phyloP scores from a whole-genome alignment of 2,888 invertebrate species.

The Nymphalis urticae region DNA sequence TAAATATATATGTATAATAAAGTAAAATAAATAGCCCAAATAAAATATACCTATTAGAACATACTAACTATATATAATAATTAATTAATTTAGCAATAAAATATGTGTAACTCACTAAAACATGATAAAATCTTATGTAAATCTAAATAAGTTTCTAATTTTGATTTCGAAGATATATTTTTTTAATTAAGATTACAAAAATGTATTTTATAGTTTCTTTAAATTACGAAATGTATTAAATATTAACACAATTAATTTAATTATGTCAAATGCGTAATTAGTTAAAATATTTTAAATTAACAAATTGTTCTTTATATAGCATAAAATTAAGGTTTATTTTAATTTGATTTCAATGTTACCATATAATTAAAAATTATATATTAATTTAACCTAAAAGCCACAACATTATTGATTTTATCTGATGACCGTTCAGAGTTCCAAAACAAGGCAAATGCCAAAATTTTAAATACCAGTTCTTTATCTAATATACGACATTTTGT shows the following conservation, averaged over 20 bases:
- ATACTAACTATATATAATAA: too few relatives aligned
- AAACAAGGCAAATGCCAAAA: neutral
- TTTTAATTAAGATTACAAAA: neutral
- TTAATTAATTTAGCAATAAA: too few relatives aligned
- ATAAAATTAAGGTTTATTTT: neutral
- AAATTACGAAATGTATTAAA: neutral
- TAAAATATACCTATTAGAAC: too few relatives aligned
- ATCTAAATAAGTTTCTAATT: too few relatives aligned
- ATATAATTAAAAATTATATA: neutral
- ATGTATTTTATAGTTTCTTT: neutral
- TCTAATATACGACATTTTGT: neutral
- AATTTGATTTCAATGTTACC: neutral
- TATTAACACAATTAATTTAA: neutral
- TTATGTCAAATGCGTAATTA: neutral
- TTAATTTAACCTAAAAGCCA: neutral
- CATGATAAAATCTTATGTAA: too few relatives aligned
- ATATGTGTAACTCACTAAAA: too few relatives aligned
- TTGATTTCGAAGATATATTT: neutral
- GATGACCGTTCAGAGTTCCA: neutral
- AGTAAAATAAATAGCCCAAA: too few relatives aligned
- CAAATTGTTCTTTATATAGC: neutral
- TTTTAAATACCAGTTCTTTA: constrained; percentile 1
- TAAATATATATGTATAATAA: too few relatives aligned
- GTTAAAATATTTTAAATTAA: neutral
- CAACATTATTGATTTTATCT: neutral